Base-by-base conservation (phyloP, 2,888 invertebrate genomes). In the Cephus pygmeus region DNA sequence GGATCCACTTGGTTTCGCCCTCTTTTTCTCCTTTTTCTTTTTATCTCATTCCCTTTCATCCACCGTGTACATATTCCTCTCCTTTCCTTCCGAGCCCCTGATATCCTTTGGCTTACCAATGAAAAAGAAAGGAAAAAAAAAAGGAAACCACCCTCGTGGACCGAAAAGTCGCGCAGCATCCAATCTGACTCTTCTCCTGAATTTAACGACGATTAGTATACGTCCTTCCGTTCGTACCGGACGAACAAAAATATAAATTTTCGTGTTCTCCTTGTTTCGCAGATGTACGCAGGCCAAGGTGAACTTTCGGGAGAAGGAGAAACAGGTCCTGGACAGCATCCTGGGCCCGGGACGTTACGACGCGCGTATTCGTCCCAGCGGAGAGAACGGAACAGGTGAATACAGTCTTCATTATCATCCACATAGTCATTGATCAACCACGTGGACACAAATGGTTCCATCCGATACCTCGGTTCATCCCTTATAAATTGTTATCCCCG, bases 321-420 rank as follows among this genome's bases (percentile, higher is more conserved):
- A 98, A 92, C 96, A 97, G 93, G 97, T 98, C 88, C 93, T 98
- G 92, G 98, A 98, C 93, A 96, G 96, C 93, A 98, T 98, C 92
- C 94, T 98, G 90, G 97, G 97, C 83, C 96, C 96, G 82, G 96
- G 96, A 85, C 94, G 96, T 86, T 98, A 98, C 94, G 98, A 98
- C 93, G 97, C 97, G 84, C 94, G 98, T 90, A 98, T 98, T 91
- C 93, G 98, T 90, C 98, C 98, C 77, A 97, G 97, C 78, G 98
- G 98, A 87, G 95, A 97, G 92, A 98, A 98, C 92, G 97, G 97
- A 92, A 97, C 97, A 95, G 98, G 98, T 97, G 94, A 95, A 95
- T 71, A 71, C 34, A 71, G 34, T 33, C 71, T 56, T 56, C 56
- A 23, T 56, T 56, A 56, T 56, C 56, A 56, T 56, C 56, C 56